Conservation (phyloP, 2,888 invertebrate species). For the Cyaniris semiargus region DNA sequence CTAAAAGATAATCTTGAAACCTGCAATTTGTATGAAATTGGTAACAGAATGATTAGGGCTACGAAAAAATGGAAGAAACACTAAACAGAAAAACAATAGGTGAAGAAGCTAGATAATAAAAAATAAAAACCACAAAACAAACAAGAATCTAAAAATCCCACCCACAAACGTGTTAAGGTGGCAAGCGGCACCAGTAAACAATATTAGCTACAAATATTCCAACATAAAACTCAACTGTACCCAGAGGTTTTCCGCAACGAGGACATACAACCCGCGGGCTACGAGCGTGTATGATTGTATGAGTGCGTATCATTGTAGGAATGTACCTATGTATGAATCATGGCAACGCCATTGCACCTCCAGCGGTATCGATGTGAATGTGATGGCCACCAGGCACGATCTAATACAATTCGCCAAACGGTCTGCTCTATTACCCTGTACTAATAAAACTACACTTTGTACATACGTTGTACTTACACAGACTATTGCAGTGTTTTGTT, state of each 20-base stretch:
- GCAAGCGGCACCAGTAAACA: neutral
- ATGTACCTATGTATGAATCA: constrained; percentile 14
- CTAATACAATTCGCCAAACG: constrained; percentile 1
- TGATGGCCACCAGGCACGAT: constrained; percentile 28
- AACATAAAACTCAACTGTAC: constrained; percentile 5
- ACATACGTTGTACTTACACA: too few species aligned
- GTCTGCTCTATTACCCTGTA: neutral
- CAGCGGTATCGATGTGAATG: constrained; percentile 10
- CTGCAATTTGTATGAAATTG: neutral
- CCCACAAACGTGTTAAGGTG: neutral
- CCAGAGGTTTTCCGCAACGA: neutral
- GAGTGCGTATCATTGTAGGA: neutral
- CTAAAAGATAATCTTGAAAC: neutral
- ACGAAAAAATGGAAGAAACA: too few species aligned
- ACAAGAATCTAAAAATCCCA: neutral
- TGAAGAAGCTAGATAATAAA: neutral
- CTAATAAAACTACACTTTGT: too few species aligned
- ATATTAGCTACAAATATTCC: neutral
- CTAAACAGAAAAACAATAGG: neutral
- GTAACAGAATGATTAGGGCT: too few species aligned
- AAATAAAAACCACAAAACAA: neutral
- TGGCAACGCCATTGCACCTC: constrained; percentile 5
- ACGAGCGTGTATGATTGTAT: neutral
- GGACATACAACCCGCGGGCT: neutral
- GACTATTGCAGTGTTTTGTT: too few species aligned